Evolutionary conservation across 2,797 vertebrate genomes (phyloP).

Genomic region (Macroramphosus scolopax): DNA sequence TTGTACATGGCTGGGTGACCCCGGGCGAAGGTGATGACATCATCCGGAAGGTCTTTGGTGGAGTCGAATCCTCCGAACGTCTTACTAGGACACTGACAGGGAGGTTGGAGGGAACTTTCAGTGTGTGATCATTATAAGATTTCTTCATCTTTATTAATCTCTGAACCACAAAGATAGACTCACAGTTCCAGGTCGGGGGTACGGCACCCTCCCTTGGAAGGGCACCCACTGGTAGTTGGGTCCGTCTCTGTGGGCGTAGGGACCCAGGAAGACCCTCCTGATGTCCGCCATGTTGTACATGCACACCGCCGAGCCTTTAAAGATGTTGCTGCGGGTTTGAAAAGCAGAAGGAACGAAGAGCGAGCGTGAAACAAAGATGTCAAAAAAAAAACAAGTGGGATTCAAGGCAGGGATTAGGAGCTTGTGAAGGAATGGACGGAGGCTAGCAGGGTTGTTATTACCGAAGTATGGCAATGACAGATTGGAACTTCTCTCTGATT

Average conservation of each 20-base stretch:
- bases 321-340: conserved; percentile 86
- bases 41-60: conserved; percentile 96
- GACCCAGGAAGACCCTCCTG: conserved; percentile 93
- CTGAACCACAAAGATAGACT: conserved; percentile 57
- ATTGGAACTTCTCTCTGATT: conserved; percentile 67
- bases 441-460: conserved; percentile 60
- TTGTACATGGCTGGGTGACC: conserved; percentile 98
- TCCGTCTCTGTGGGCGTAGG: conserved; percentile 95
- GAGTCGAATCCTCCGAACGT: conserved; percentile 98
- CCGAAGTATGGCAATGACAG: conserved; percentile 66
- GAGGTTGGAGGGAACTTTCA: background rate
- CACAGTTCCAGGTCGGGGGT: conserved; percentile 96
- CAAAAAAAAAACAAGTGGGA: conserved; percentile 39
- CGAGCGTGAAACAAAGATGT: conserved; percentile 20
- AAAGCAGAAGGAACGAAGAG: background rate
- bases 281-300: conserved; percentile 98
- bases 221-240: conserved; percentile 99
- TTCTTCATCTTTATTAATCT: too few relatives aligned
- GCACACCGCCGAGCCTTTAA: conserved; percentile 96
- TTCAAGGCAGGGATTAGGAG: conserved; percentile 59
- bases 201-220: conserved; percentile 94
- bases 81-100: conserved; percentile 91
- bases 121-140: background rate
- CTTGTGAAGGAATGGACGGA: conserved; percentile 48
- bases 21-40: conserved; percentile 96